Evolutionary conservation across 2,113 vertebrate species (phyloP), one percentile per base, ranked within the genome.

Genomic region (Natator depressus): DNA sequence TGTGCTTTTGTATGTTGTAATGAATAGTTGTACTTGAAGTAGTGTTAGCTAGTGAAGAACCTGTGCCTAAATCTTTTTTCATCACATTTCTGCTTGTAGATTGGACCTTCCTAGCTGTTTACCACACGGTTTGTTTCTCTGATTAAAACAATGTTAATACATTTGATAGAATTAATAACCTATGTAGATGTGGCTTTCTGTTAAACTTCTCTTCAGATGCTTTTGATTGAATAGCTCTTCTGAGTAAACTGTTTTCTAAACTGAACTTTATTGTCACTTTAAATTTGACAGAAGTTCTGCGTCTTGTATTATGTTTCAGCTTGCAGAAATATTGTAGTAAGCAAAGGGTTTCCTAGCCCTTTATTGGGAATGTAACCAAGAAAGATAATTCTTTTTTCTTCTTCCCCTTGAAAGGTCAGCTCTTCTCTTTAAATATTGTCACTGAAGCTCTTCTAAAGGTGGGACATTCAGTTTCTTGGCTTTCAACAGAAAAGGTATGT

Each of bases 401-500:
- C 89, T 92, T 62, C 59, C 65, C 59, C 65, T 84, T 91, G 87
- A 94, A 95, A 92, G 80, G 89, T 78, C 83, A 78, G 19, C 88
- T 92, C 50, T 20, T 94, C 75, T 91, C 82, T 95, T 78, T 82
- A 42, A 24, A 6, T 55, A 93, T 88, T 81, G 49, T n/a, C 65
- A 90, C 55, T 31, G 42, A 83, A 96, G 17, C 91, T 65, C 90
- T 93, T 95, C 89, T 93, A 92, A 96, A 96, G 86, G 80, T 95
- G 72, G 93, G 10, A 69, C 2, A 94, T 93, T 54, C 46, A 81
- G 27, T 93, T 47, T 91, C 80, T 93, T 93, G 57, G 84, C 87
- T 93, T 95, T 91, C 86, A 94, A 87, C 16, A 85, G 83, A 96
- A 96, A 97, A 94, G 20, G 57, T 10, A 29, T 49, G 89, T 91